Percentiles rank a stretch among this genome's conserved stretches.
phyloP scores from a whole-genome alignment of 2,113 vertebrate genomes.

The Ahaetulla prasina region DNA sequence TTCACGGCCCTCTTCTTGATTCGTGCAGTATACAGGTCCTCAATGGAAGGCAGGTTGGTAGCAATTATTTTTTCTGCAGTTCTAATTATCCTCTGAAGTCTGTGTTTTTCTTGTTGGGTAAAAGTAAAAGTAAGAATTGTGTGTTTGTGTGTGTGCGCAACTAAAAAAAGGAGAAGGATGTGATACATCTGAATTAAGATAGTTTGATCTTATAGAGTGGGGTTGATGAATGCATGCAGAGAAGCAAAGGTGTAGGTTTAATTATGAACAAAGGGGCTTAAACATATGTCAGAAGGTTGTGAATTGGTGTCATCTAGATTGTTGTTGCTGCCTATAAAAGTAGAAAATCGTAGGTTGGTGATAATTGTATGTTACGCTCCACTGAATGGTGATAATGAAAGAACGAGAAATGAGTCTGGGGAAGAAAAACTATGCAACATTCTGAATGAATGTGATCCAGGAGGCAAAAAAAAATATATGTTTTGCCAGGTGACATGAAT shows the following conservation, averaged over 20 bases:
- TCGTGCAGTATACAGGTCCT: no score
- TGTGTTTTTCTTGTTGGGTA: no score
- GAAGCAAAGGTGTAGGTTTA: not conserved
- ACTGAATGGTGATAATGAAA: not conserved
- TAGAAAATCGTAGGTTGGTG: not conserved
- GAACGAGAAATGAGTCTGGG: not conserved
- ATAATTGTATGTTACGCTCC: not conserved
- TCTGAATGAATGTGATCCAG: not conserved
- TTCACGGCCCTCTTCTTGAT: no score
- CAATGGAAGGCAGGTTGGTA: no score
- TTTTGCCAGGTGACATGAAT: not conserved
- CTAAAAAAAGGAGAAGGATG: not conserved
- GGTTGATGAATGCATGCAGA: not conserved
- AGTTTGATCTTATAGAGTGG: not conserved
- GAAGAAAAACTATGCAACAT: not conserved
- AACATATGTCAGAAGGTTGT: not conserved
- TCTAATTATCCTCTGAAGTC: no score
- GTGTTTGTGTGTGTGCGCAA: not conserved
- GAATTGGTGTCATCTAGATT: not conserved
- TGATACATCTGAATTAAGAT: not conserved
- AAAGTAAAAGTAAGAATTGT: not conserved
- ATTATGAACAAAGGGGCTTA: not conserved
- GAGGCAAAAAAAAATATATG: not conserved
- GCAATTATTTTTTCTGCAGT: no score
- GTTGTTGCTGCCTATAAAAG: not conserved